Base-by-base conservation (phyloP, 2,888 invertebrate species). In the Aphodius granarius region DNA sequence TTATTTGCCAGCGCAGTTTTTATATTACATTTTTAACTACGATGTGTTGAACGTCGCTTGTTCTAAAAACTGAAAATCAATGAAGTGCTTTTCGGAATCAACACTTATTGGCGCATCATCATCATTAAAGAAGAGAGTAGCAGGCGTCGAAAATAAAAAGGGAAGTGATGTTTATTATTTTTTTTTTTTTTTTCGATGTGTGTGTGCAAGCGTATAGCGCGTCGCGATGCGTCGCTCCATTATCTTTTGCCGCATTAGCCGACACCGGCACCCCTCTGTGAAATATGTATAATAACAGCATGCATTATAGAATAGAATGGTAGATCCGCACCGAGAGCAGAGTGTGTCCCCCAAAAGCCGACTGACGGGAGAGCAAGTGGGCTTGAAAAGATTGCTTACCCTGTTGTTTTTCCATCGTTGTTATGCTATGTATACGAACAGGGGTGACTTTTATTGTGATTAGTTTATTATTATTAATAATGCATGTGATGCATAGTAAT, bases 241-340 rank as follows among this genome's bases (percentile, higher is more conserved):
- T 82, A 81, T 82, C 81, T 81, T 76, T 81, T 78, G 80, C 80
- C 81, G 80, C 81, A 81, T 82, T 82, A 82, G 81, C 81, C 81
- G 81, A 81, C 81, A 80, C 80, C 79, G 66, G 43, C 72, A 63
- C 74, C 72, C 81, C 81, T 80, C 81, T 78, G 83, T 84, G 84
- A 84, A 85, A 85, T 85, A 85, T 85, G 85, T 84, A 84, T 85
- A 83, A 85, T 85, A 84, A 84, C 84, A 80, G 79, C 81, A 84
- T 85, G 83, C 84, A 85, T 85, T 84, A 85, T 84, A 83, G 78
- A 84, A 80, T 76, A 79, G 74, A 21, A 68, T 68, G 68, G 68
- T 43, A 43, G 43, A 43, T 43, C n/a, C 43, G 43, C 43, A 43
- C 9, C 6, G 43, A 13, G 9, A 43, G 43, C 43, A 43, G 43